A percentile compares a stretch with the other conserved stretches of the same genome.
These are phyloP conservation scores for Podiceps cristatus DNA, from an alignment of 2,113 vertebrate genomes.

Conservation along the genomic window DNA sequence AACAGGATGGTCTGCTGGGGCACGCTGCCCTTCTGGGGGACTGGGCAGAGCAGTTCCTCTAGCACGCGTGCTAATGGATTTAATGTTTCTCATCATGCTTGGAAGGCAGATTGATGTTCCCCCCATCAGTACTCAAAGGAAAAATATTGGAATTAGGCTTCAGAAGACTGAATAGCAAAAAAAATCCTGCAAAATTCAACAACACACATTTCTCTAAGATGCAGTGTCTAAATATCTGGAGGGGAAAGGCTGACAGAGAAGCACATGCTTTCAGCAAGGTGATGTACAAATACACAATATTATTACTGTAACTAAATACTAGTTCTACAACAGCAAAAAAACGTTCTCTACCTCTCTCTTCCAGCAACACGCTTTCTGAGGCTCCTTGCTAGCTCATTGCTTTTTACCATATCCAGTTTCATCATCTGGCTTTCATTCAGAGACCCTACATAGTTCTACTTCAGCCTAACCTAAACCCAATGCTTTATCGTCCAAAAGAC, in stretches of 20 bases:
- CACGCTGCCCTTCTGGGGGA: background rate
- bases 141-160: background rate
- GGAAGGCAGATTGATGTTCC: no score
- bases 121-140: background rate
- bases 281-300: background rate
- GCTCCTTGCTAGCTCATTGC: background rate
- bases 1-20: background rate
- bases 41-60: background rate
- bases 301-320: background rate
- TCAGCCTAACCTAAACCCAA: background rate
- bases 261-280: background rate
- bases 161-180: background rate
- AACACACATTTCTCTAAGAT: background rate
- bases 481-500: background rate
- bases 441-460: background rate
- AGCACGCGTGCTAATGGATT: background rate
- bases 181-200: background rate
- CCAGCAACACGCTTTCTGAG: background rate
- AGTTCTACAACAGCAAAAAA: background rate
- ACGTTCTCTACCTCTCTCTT: background rate
- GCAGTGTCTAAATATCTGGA: background rate
- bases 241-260: background rate
- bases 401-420: background rate
- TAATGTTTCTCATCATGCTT: background rate
- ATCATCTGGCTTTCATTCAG: slow-evolving; percentile 20